Conservation (phyloP, 2,888 invertebrate genomes). For the Andrena haemorrhoa region DNA sequence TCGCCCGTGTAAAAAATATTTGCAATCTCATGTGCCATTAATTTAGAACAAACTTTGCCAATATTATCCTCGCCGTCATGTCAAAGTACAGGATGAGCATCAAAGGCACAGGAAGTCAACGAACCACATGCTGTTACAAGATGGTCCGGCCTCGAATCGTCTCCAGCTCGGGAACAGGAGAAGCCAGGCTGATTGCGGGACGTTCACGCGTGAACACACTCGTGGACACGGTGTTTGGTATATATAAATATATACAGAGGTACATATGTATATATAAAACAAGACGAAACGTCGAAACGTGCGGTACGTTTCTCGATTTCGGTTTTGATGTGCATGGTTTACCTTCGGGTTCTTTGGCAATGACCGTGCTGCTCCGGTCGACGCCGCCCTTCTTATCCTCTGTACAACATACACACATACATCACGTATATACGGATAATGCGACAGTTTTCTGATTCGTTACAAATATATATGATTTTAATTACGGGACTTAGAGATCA, state of each 20-base stretch:
- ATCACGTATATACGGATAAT: constrained; percentile 83
- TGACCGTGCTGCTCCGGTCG: constrained; percentile 97
- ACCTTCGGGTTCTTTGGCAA: constrained; percentile 97
- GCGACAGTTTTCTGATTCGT: constrained; percentile 65
- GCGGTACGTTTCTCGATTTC: constrained; percentile 55
- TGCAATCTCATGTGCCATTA: too few species aligned
- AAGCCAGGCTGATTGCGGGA: constrained; percentile 54
- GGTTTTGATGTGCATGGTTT: constrained; percentile 82
- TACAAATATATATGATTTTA: constrained; percentile 43
- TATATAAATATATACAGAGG: constrained; percentile 34
- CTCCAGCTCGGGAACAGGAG: constrained; percentile 48
- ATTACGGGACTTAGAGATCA: constrained; percentile 47
- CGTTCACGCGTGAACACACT: constrained; percentile 50
- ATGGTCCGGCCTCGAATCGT: background rate
- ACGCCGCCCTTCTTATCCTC: constrained; percentile 97
- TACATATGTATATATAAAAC: constrained; percentile 48
- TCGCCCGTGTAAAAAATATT: too few species aligned
- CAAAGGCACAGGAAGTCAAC: background rate
- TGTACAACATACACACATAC: constrained; percentile 88
- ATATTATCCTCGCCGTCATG: too few species aligned
- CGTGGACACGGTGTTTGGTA: constrained; percentile 32
- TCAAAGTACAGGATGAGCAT: too few species aligned
- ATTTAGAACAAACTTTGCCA: too few species aligned
- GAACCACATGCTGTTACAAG: constrained; percentile 4
- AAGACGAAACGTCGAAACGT: constrained; percentile 65